These are phyloP conservation scores for Apis florea DNA, from an alignment of 1,140 invertebrate genomes.

Conservation along the genomic window DNA sequence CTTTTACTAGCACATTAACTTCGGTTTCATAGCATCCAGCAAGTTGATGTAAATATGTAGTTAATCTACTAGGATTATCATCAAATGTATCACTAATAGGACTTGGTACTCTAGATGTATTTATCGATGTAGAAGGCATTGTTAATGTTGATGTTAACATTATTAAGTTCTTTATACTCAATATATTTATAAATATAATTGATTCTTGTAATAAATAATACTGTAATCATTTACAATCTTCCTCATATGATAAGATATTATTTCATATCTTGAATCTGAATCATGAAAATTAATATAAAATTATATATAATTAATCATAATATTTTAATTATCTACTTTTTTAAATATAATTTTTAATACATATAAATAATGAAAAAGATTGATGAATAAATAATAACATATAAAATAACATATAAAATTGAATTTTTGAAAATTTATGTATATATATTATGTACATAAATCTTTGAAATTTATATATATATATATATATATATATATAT, in stretches of 20 bases:
- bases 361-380: neutral
- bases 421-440: neutral
- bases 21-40: slow-evolving; percentile 75
- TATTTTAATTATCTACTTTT: too few species aligned
- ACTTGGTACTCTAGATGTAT: slow-evolving; percentile 61
- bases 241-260: neutral
- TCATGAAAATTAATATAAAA: slow-evolving; percentile 12
- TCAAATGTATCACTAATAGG: slow-evolving; percentile 69
- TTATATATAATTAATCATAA: neutral
- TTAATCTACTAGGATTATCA: slow-evolving; percentile 74
- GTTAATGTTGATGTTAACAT: slow-evolving; percentile 40
- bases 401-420: too few species aligned
- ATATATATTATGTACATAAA: neutral
- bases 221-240: neutral
- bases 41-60: slow-evolving; percentile 72
- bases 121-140: slow-evolving; percentile 51
- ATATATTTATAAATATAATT: slow-evolving; percentile 17
- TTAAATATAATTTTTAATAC: neutral
- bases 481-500: neutral
- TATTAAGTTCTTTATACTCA: neutral
- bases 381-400: neutral
- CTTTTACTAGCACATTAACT: slow-evolving; percentile 77
- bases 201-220: neutral
- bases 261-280: neutral
- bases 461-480: neutral